Evolutionary conservation across 2,888 invertebrate genomes (phyloP), one percentile per base, ranked within the genome.

Genomic region (Chrysomela aeneicollis): DNA sequence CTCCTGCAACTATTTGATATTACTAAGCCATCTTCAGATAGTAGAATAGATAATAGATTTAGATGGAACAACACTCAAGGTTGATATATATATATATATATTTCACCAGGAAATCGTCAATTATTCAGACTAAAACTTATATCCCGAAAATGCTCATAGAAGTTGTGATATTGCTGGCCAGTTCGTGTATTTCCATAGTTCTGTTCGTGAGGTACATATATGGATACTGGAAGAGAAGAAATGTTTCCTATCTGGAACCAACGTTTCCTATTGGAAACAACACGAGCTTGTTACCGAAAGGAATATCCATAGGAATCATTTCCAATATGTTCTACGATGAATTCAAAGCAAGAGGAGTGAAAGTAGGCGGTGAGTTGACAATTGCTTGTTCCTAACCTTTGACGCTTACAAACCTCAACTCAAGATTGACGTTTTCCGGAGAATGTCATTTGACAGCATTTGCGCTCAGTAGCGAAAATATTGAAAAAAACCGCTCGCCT

Each of bases 181-280:
- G 37, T 42, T 15, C 42, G 6, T 4, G 1, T 42, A 10, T 42
- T 12, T 3, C 18, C 15, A 15, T 6, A 19, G 17, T 15, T 15
- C 8, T 22, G n/a, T 55, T 55, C 22, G 42, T 63, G 15, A 50
- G 59, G 22, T 17, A 59, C 32, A 26, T 26, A 21, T 63, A 63
- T 22, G 26, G 35, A 42, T 59, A 59, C 30, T 63, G 63, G 63
- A 63, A 59, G 22, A 52, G 32, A 46, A 59, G 22, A 37, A 57
- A 57, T 12, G 59, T 63, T 4, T 59, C 63, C 0, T 57, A 63
- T 18, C 15, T 63, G 59, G 18, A 51, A 32, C 63, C 63, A n/a
- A 46, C 18, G 10, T 63, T 63, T 49, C 63, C 63, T 2, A 17
- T 63, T 19, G 63, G 63, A 15, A 59, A 63, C 26, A 42, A 63